Evolutionary conservation across 1,140 invertebrate species (phyloP).

Genomic region (Colletes gigas): DNA sequence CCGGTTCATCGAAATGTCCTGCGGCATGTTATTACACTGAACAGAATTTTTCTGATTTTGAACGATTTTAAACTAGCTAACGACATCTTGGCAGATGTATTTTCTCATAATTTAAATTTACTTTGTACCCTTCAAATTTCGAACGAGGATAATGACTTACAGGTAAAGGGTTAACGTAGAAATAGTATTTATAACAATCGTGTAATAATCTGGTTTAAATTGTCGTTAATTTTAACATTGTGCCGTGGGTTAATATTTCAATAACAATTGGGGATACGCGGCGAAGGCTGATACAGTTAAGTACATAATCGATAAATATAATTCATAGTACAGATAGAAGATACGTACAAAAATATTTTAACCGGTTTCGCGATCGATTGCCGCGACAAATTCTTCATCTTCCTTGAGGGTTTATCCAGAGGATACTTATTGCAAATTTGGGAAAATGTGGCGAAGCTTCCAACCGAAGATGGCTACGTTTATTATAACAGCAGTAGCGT

Average conservation of each 20-base stretch:
- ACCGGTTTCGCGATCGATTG: conserved; percentile 37
- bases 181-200: too few species aligned
- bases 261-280: too few species aligned
- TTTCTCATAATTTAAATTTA: conserved; percentile 10
- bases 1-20: neutral
- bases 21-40: neutral
- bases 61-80: neutral
- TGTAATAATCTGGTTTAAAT: too few species aligned
- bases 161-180: neutral
- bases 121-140: neutral
- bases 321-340: neutral
- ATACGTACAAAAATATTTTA: neutral
- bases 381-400: conserved; percentile 8
- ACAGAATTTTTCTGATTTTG: conserved; percentile 32
- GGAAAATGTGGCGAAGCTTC: conserved; percentile 5
- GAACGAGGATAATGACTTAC: neutral
- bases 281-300: too few species aligned
- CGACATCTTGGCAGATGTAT: conserved; percentile 10
- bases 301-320: too few species aligned
- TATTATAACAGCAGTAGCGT: conserved; percentile 28
- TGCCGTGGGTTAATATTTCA: too few species aligned
- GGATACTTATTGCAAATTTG: conserved; percentile 38
- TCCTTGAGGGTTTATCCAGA: conserved; percentile 29
- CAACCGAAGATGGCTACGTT: neutral
- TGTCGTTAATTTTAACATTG: too few species aligned